Evolutionary conservation across 2,888 invertebrate genomes (phyloP).

Genomic region (Strigamia crassipes): DNA sequence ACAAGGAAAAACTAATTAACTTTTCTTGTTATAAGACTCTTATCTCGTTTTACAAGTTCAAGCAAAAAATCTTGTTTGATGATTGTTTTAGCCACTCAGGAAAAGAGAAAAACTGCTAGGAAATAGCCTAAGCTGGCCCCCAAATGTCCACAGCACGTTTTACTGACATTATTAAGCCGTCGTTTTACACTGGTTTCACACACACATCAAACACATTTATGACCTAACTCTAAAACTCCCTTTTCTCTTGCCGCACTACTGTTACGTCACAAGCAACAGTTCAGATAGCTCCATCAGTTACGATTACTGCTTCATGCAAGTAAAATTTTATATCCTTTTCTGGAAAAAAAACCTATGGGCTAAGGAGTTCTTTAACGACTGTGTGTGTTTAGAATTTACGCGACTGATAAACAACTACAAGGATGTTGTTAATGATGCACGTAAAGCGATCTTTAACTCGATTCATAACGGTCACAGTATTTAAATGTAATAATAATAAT

Average conservation of each 20-base stretch:
- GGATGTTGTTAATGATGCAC: not conserved
- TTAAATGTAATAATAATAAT: too few relatives aligned
- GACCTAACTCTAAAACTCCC: not conserved
- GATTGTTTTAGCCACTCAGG: slow-evolving; percentile 1
- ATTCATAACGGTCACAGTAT: too few relatives aligned
- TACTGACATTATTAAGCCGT: slow-evolving; percentile 10
- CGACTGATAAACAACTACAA: not conserved
- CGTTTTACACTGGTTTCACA: slow-evolving; percentile 10
- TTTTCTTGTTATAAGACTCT: not conserved
- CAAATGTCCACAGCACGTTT: slow-evolving; percentile 10
- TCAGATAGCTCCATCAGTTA: not conserved
- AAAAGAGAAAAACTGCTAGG: not conserved
- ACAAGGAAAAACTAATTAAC: not conserved
- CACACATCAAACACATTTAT: slow-evolving; percentile 10
- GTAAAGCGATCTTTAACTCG: not conserved
- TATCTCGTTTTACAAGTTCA: not conserved
- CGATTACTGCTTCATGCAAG: not conserved
- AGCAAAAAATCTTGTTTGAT: slow-evolving; percentile 3
- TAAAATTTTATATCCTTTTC: slow-evolving; percentile 1
- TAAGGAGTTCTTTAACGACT: not conserved
- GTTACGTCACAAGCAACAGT: not conserved
- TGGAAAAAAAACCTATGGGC: not conserved
- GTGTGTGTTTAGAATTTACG: not conserved
- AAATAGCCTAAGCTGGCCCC: slow-evolving; percentile 6
- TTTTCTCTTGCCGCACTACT: not conserved